Evolutionary conservation across 2,797 vertebrate genomes (phyloP).

Genomic region (Trachurus trachurus): DNA sequence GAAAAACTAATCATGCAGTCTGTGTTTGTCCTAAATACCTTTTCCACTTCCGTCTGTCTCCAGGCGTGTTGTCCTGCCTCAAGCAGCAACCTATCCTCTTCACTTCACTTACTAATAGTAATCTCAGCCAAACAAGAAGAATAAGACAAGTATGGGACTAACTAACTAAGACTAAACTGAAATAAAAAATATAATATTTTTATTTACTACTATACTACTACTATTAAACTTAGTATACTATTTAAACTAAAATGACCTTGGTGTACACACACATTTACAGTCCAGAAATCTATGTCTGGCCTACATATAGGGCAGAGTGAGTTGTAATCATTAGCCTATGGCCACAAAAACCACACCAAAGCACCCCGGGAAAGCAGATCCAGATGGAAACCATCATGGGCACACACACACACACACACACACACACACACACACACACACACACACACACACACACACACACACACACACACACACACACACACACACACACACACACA

Average conservation of each 20-base stretch:
- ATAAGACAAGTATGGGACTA: not conserved
- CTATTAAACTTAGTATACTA: no score
- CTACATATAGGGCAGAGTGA: constrained; percentile 60
- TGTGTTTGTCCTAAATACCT: constrained; percentile 41
- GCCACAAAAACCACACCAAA: constrained; percentile 72
- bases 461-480: constrained; percentile 41
- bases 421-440: constrained; percentile 38
- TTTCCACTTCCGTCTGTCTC: constrained; percentile 36
- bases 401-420: constrained; percentile 30
- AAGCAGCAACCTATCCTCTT: constrained; percentile 35
- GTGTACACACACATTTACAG: no score
- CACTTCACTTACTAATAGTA: constrained; percentile 4
- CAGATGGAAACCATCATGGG: constrained; percentile 70
- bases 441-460: constrained; percentile 24
- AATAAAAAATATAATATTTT: no score
- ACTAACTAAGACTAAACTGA: not conserved
- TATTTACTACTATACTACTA: no score
- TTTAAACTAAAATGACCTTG: no score
- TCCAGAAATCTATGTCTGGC: not conserved
- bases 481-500: constrained; percentile 25
- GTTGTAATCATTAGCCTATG: constrained; percentile 65
- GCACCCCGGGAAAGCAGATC: constrained; percentile 65
- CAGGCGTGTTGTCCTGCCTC: constrained; percentile 28
- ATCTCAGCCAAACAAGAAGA: constrained; percentile 9
- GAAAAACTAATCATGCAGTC: constrained; percentile 33